A percentile compares a stretch with the other conserved stretches of the same genome.
These are phyloP conservation scores for Taphrorychus bicolor DNA, from an alignment of 2,888 invertebrate species.

Conservation along the genomic window DNA sequence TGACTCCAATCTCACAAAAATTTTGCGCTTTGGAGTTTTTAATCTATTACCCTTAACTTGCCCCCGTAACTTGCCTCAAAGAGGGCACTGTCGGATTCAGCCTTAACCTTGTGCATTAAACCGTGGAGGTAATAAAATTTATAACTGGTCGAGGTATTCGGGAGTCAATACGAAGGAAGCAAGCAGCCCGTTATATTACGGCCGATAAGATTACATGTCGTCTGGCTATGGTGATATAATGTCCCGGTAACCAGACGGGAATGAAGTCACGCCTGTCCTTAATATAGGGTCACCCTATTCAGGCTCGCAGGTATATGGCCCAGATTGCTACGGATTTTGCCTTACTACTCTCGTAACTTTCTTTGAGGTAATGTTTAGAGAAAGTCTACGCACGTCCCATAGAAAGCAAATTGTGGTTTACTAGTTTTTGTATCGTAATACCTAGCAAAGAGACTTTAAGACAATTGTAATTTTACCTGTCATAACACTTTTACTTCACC, in stretches of 20 bases:
- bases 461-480: no score
- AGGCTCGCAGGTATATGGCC: constrained; percentile 10
- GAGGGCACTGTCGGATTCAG: background rate
- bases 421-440: no score
- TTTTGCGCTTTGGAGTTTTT: background rate
- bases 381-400: no score
- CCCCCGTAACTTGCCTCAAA: background rate
- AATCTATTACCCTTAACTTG: background rate
- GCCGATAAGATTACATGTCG: constrained; percentile 59
- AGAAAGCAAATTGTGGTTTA: no score
- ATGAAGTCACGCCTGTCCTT: constrained; percentile 56
- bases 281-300: constrained; percentile 13
- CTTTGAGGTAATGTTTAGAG: no score
- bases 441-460: no score
- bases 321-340: constrained; percentile 1
- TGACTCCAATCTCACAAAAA: background rate
- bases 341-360: no score
- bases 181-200: constrained; percentile 44
- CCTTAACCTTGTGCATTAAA: background rate
- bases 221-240: constrained; percentile 58
- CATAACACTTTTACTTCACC: no score
- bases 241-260: constrained; percentile 52
- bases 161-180: constrained; percentile 46
- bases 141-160: constrained; percentile 42
- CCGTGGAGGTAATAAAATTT: constrained; percentile 12